phyloP scores from a whole-genome alignment of 1,140 invertebrate genomes.

The Formica selysi region DNA sequence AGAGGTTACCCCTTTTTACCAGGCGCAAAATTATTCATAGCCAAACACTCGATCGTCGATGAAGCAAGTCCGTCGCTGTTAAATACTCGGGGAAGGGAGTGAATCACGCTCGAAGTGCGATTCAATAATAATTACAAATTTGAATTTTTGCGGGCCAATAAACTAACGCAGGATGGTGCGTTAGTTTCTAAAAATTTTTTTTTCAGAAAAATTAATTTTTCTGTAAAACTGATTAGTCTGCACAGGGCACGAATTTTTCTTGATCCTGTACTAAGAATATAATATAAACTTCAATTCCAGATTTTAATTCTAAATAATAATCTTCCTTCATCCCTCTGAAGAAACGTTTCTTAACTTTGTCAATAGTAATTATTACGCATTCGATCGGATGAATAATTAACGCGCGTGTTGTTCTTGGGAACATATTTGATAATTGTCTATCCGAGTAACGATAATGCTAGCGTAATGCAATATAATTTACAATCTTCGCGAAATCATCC shows the following conservation, averaged over 20 bases:
- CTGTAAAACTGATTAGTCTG: no score
- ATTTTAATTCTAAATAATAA: no score
- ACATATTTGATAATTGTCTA: not conserved
- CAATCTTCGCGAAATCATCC: not conserved
- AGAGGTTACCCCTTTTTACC: not conserved
- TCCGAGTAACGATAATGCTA: not conserved
- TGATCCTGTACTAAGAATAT: no score
- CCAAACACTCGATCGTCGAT: constrained; percentile 20
- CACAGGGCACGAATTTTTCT: no score
- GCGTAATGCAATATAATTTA: not conserved
- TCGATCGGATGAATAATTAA: constrained; percentile 41
- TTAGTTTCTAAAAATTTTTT: no score
- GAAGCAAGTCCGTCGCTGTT: constrained; percentile 7
- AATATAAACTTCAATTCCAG: no score
- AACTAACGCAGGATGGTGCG: no score
- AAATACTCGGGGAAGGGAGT: constrained; percentile 2
- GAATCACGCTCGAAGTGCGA: constrained; percentile 22
- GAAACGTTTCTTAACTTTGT: no score
- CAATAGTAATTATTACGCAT: not conserved
- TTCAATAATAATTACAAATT: constrained; percentile 17
- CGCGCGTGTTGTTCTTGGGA: not conserved
- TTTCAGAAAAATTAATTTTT: no score
- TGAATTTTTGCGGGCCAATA: no score
- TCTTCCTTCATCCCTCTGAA: no score
- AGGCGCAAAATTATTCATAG: constrained; percentile 28